Evolutionary conservation across 2,113 vertebrate species (phyloP).

Genomic region (Cyanoramphus novaezelandiae): DNA sequence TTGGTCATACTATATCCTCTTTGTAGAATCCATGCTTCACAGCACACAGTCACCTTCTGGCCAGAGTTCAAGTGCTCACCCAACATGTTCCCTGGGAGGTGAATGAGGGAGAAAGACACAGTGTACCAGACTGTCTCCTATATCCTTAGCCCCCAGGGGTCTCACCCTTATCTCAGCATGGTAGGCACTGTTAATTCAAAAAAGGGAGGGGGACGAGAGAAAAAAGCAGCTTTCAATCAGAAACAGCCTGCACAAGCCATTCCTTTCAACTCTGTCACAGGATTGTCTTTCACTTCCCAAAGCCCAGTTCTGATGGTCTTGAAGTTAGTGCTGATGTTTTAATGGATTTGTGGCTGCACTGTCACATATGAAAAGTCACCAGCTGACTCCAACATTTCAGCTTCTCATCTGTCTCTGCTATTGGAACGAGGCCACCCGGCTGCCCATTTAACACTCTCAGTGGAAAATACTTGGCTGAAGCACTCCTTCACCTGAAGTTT

Average conservation of each 20-base stretch:
- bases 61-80: background rate
- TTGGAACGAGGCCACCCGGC: background rate
- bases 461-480: background rate
- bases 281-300: background rate
- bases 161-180: background rate
- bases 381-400: background rate
- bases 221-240: background rate
- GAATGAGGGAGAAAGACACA: background rate
- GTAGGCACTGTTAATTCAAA: background rate
- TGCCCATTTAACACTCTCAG: background rate
- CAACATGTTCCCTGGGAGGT: background rate
- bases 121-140: background rate
- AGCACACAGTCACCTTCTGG: background rate
- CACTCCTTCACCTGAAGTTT: background rate
- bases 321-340: background rate
- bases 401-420: background rate
- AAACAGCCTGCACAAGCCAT: background rate
- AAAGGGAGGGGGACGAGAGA: accelerated
- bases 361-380: background rate
- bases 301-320: background rate
- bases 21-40: background rate
- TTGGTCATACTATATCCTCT: background rate
- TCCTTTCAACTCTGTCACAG: background rate
- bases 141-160: background rate
- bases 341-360: background rate